These are phyloP conservation scores for Buceros bicornis DNA, from an alignment of 2,797 vertebrate genomes.

Conservation along the genomic window DNA sequence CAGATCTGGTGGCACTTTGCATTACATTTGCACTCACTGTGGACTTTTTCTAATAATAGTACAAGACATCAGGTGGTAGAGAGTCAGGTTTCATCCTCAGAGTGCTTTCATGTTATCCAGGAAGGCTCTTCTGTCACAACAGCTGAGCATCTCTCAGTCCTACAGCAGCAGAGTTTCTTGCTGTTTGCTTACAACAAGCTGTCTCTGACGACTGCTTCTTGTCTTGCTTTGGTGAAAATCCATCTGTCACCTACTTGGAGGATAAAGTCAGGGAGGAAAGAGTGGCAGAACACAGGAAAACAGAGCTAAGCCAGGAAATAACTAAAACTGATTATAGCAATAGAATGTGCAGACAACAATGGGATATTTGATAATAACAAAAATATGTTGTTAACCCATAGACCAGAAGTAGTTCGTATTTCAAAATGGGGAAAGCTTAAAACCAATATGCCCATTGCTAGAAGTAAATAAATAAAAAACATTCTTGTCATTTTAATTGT, in stretches of 20 bases:
- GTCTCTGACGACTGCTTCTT: conserved; percentile 36
- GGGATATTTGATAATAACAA: background rate
- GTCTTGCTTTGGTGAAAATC: conserved; percentile 52
- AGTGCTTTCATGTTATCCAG: background rate
- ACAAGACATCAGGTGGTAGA: background rate
- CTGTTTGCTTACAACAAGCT: conserved; percentile 36
- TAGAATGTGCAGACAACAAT: background rate
- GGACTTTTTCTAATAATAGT: background rate
- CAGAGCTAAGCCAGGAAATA: background rate
- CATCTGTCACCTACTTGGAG: conserved; percentile 14
- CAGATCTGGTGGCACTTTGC: background rate
- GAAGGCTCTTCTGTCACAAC: background rate
- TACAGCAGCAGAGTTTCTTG: conserved; percentile 4
- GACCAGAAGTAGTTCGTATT: background rate
- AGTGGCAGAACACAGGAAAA: background rate
- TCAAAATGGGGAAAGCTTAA: background rate
- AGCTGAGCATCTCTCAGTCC: background rate
- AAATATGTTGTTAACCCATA: background rate
- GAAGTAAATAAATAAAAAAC: background rate
- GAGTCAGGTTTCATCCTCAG: background rate
- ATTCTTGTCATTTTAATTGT: background rate
- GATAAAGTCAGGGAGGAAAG: background rate
- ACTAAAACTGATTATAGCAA: background rate
- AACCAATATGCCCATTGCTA: background rate
- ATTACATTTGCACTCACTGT: background rate